Conservation (phyloP, 2,113 vertebrate genomes). For the Malurus melanocephalus region DNA sequence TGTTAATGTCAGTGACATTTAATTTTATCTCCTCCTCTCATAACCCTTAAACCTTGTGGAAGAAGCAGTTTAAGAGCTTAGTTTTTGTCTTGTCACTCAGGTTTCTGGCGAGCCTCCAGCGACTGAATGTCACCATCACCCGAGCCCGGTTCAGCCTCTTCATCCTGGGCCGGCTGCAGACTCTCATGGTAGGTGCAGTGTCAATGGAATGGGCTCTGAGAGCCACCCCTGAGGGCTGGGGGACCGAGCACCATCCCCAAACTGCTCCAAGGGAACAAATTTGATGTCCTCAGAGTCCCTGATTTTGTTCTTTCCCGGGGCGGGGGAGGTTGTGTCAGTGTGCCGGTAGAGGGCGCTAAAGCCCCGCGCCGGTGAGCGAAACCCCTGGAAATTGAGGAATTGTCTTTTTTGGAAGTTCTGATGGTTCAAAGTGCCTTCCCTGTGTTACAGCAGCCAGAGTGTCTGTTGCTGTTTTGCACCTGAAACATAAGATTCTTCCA, state of each 20-base stretch:
- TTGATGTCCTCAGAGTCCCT: accelerated
- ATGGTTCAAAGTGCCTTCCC: conserved; percentile 24
- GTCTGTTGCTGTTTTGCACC: conserved; percentile 26
- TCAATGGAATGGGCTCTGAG: background rate
- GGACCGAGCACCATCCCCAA: background rate
- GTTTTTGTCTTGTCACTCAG: conserved; percentile 51
- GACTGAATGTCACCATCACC: conserved; percentile 86
- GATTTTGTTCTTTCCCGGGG: background rate
- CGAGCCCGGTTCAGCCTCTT: conserved; percentile 85
- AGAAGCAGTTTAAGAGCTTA: background rate
- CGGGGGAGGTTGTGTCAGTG: background rate
- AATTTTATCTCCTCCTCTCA: background rate
- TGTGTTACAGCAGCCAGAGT: conserved; percentile 42
- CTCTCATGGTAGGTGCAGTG: conserved; percentile 74
- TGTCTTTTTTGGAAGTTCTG: background rate
- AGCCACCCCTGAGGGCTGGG: background rate
- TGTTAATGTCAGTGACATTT: background rate
- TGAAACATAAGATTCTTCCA: conserved; percentile 33
- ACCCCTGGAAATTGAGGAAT: background rate
- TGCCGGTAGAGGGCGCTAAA: conserved; percentile 22
- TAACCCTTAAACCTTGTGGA: background rate
- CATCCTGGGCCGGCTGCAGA: conserved; percentile 81
- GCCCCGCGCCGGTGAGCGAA: background rate
- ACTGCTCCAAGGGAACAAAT: background rate
- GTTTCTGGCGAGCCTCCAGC: conserved; percentile 82